Evolutionary conservation across 2,113 vertebrate genomes (phyloP).

Genomic region (Ibidorhyncha struthersii): DNA sequence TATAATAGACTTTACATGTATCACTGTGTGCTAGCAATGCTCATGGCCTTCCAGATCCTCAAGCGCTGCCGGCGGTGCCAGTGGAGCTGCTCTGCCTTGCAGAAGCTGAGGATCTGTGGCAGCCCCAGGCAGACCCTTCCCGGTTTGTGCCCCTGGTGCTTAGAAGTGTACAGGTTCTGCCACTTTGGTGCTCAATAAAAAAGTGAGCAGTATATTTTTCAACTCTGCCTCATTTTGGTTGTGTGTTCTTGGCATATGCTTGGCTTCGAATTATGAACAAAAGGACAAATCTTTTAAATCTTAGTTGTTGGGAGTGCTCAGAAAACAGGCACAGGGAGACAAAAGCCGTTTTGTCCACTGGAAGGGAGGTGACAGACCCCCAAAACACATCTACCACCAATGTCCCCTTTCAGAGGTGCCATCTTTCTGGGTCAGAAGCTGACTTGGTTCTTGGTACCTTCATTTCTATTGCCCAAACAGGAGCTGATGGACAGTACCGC

Average conservation of each 20-base stretch:
- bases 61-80: rapidly evolving
- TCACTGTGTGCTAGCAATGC: not conserved
- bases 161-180: not conserved
- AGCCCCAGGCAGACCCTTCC: not conserved
- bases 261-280: not conserved
- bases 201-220: constrained; percentile 18
- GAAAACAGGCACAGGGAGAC: not conserved
- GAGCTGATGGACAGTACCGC: not conserved
- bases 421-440: not conserved
- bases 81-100: not conserved
- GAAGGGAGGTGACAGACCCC: not conserved
- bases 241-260: not conserved
- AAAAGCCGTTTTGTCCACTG: not conserved
- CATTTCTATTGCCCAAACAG: not conserved
- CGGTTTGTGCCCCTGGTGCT: not conserved
- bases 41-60: not conserved
- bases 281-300: not conserved
- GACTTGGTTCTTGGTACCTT: not conserved
- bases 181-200: constrained; percentile 62
- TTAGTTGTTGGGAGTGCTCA: not conserved
- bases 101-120: not conserved
- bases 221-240: not conserved
- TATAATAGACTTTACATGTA: not conserved
- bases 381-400: not conserved
- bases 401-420: not conserved